Percentiles rank a stretch among this genome's conserved stretches.
Conservation (phyloP, 2,797 vertebrate genomes). For the Orientallactaga sibirica region DNA sequence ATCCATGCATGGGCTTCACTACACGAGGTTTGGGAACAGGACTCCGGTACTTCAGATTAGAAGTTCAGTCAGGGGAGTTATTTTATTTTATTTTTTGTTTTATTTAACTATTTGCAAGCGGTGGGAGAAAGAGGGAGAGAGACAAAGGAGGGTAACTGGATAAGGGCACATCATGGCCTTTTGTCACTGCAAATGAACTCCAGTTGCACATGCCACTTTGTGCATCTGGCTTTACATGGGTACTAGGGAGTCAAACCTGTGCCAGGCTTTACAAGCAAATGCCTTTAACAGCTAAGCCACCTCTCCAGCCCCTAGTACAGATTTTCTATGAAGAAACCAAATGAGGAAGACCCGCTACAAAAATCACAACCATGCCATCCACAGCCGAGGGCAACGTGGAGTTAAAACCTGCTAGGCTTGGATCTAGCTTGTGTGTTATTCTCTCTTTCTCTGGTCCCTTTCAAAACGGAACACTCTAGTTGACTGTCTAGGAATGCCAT, state of each 20-base stretch:
- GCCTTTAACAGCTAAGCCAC: too few species aligned
- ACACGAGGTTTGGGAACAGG: neutral
- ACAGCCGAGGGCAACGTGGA: neutral
- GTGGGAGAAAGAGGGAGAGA: too few species aligned
- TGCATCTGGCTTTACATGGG: too few species aligned
- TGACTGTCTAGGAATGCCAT: conserved; percentile 58
- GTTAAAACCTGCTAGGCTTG: neutral
- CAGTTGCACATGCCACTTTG: too few species aligned
- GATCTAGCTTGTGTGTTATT: neutral
- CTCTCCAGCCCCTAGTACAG: neutral
- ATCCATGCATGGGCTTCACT: conserved; percentile 10
- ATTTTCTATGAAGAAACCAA: conserved; percentile 15
- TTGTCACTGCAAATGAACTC: too few species aligned
- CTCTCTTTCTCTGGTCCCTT: neutral
- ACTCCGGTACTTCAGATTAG: neutral
- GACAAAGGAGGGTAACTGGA: too few species aligned
- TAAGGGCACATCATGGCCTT: too few species aligned
- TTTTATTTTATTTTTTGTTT: too few species aligned
- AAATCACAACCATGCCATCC: neutral
- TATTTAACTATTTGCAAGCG: too few species aligned
- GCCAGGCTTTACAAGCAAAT: too few species aligned
- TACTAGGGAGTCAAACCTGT: too few species aligned
- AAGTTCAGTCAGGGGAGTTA: neutral
- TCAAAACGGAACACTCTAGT: conserved; percentile 32
- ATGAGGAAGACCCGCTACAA: neutral